Conservation (phyloP, 2,888 invertebrate species). For the Automeris io region DNA sequence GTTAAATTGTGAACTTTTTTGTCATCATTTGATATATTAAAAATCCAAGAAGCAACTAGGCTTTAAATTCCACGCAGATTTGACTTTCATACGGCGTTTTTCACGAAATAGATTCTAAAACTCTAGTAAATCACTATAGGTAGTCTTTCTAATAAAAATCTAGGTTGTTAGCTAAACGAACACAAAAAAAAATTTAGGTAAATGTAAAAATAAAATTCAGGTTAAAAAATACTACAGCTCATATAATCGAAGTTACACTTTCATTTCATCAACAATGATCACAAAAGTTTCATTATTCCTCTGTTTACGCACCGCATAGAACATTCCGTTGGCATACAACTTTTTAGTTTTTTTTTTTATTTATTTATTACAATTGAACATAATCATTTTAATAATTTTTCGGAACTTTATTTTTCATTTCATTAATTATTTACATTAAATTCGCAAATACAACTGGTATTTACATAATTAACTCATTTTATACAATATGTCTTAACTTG, state of each 20-base stretch:
- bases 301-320: constrained; percentile 69
- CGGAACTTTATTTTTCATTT: constrained; percentile 49
- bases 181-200: not conserved
- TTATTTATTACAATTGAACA: constrained; percentile 43
- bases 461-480: constrained; percentile 53
- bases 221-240: constrained; percentile 74
- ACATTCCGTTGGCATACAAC: constrained; percentile 63
- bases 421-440: constrained; percentile 62
- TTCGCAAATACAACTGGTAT: constrained; percentile 68
- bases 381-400: constrained; percentile 57
- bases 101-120: too few species aligned
- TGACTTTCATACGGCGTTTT: too few species aligned
- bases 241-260: constrained; percentile 76
- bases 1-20: too few species aligned
- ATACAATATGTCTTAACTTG: constrained; percentile 49
- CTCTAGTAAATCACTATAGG: too few species aligned
- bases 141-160: too few species aligned
- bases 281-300: constrained; percentile 61
- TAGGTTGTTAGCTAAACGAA: not conserved
- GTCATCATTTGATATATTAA: too few species aligned
- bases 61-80: too few species aligned
- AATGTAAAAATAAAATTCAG: constrained; percentile 38
- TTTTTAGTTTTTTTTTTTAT: constrained; percentile 36
- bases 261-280: constrained; percentile 73
- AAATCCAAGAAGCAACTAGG: too few species aligned